Evolutionary conservation across 1,140 invertebrate genomes (phyloP).

Genomic region (Hyphantria cunea): DNA sequence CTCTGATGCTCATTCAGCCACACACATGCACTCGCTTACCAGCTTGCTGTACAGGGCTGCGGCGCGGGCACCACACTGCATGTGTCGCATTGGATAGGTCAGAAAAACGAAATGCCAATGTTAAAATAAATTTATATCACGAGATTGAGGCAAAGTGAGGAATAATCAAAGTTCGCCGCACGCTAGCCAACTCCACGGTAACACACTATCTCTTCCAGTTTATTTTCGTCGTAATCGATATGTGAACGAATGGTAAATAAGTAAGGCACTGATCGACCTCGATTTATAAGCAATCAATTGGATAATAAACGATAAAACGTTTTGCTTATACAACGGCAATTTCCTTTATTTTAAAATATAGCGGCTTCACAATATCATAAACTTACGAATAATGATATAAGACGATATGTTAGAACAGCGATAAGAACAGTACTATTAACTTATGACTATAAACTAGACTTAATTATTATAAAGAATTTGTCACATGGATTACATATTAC

Average conservation of each 20-base stretch:
- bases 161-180: slow-evolving; percentile 55
- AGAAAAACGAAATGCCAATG: slow-evolving; percentile 66
- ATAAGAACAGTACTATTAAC: slow-evolving; percentile 76
- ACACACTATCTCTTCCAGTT: slow-evolving; percentile 77
- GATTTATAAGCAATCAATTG: slow-evolving; percentile 62
- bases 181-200: slow-evolving; percentile 72
- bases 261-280: slow-evolving; percentile 61
- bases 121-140: slow-evolving; percentile 53
- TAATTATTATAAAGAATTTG: slow-evolving; percentile 65
- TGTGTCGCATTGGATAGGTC: slow-evolving; percentile 76
- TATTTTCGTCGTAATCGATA: slow-evolving; percentile 73
- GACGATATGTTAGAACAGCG: slow-evolving; percentile 80
- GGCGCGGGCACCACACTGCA: slow-evolving; percentile 64
- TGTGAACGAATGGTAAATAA: slow-evolving; percentile 64
- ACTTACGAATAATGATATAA: slow-evolving; percentile 74
- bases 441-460: slow-evolving; percentile 64
- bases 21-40: slow-evolving; percentile 58
- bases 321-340: slow-evolving; percentile 79
- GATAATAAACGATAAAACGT: slow-evolving; percentile 76
- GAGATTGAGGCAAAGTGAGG: slow-evolving; percentile 25
- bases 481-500: slow-evolving; percentile 73
- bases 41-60: slow-evolving; percentile 49
- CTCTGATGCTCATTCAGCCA: too few relatives aligned
- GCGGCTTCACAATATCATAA: slow-evolving; percentile 79
- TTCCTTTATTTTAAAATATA: slow-evolving; percentile 82